These are phyloP conservation scores for Tylochromis polylepis DNA, from an alignment of 2,113 vertebrate species.

Conservation along the genomic window DNA sequence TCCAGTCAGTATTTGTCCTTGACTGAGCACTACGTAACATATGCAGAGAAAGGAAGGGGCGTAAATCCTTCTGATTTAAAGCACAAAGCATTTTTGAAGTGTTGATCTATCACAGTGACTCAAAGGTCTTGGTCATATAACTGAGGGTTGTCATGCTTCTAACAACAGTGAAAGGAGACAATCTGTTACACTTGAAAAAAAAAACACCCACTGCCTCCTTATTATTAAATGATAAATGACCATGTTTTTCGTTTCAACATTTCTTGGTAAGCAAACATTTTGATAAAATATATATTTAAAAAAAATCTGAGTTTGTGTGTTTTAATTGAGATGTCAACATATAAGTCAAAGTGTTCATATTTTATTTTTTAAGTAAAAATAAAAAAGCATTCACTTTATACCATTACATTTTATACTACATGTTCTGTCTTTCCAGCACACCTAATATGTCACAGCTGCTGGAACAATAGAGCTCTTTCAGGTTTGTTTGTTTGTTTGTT, in stretches of 20 bases:
- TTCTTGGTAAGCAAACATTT: constrained; percentile 24
- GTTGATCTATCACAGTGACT: not conserved
- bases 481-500: not conserved
- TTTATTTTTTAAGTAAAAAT: not conserved
- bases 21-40: not conserved
- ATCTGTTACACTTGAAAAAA: constrained; percentile 42
- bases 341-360: not conserved
- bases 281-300: not conserved
- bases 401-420: not conserved
- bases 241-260: constrained; percentile 10
- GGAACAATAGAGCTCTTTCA: not conserved
- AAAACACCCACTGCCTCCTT: not conserved
- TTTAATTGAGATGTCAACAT: not conserved
- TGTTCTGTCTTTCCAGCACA: not conserved
- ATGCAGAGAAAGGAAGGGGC: not conserved
- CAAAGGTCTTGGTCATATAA: not conserved
- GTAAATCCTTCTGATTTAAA: constrained; percentile 11
- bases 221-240: constrained; percentile 31
- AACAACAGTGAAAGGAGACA: not conserved
- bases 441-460: not conserved
- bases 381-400: not conserved
- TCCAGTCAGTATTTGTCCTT: constrained; percentile 10
- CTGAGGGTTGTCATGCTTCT: not conserved
- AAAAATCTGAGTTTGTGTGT: not conserved
- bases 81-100: constrained; percentile 4